Evolutionary conservation across 2,888 invertebrate species (phyloP).

Genomic region (Punctoribates punctum): DNA sequence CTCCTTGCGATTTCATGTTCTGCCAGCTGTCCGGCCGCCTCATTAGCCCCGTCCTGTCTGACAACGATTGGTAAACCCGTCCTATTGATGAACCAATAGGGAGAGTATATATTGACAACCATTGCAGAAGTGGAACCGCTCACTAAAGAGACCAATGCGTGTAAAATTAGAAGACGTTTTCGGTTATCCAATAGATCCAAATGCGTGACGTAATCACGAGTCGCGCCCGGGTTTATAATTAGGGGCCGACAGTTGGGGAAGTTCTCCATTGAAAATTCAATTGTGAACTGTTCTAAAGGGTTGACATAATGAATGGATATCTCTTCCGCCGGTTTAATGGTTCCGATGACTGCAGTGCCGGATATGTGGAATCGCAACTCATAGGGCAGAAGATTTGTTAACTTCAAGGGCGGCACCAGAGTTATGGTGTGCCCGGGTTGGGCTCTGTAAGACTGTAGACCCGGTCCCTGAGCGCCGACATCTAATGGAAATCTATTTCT

Average conservation of each 20-base stretch:
- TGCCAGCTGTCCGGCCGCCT: conserved; percentile 79
- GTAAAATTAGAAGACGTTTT: conserved; percentile 69
- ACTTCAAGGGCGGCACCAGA: conserved; percentile 73
- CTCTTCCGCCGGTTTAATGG: conserved; percentile 56
- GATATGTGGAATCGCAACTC: conserved; percentile 54
- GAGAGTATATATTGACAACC: conserved; percentile 71
- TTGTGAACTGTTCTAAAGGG: conserved; percentile 67
- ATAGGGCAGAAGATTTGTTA: conserved; percentile 80
- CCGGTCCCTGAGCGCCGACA: not conserved
- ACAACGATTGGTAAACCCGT: conserved; percentile 93
- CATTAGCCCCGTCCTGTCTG: conserved; percentile 76
- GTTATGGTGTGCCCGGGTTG: conserved; percentile 79
- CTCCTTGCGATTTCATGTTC: conserved; percentile 93
- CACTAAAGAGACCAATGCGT: conserved; percentile 56
- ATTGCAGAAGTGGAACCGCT: conserved; percentile 44
- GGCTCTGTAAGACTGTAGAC: conserved; percentile 28
- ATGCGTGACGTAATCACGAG: conserved; percentile 61
- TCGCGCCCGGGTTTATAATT: conserved; percentile 54
- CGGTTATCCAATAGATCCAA: conserved; percentile 71
- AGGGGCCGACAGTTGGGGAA: conserved; percentile 70
- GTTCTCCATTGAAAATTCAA: conserved; percentile 75
- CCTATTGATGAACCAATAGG: conserved; percentile 94
- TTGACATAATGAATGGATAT: conserved; percentile 61
- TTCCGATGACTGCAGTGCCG: conserved; percentile 52
- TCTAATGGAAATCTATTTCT: conserved; percentile 71